phyloP scores from a whole-genome alignment of 2,888 invertebrate genomes.

The Mamestra brassicae region DNA sequence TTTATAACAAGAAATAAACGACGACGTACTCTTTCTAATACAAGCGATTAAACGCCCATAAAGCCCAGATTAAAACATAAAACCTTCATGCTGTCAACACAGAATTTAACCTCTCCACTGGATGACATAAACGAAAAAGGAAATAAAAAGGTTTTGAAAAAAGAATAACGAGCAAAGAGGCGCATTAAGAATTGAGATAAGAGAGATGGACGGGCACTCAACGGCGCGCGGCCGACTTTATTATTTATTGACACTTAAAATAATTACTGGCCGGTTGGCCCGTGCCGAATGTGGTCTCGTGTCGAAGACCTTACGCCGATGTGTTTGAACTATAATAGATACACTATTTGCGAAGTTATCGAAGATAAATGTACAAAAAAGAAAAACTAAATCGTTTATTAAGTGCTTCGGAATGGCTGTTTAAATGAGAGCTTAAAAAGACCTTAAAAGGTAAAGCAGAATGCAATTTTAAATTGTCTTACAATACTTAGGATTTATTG shows the following conservation, averaged over 20 bases:
- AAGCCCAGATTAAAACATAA: constrained; percentile 90
- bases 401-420: neutral
- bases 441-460: neutral
- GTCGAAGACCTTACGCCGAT: constrained; percentile 78
- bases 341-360: constrained; percentile 48
- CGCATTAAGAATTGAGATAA: constrained; percentile 91
- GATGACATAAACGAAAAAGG: constrained; percentile 85
- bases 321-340: constrained; percentile 65
- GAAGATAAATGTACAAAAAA: constrained; percentile 8
- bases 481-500: neutral
- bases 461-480: neutral
- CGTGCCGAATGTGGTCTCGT: constrained; percentile 84
- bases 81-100: constrained; percentile 89
- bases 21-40: constrained; percentile 75
- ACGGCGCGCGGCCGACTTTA: constrained; percentile 86
- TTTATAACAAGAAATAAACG: constrained; percentile 74
- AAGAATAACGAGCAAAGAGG: constrained; percentile 89
- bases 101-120: constrained; percentile 86
- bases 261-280: constrained; percentile 88
- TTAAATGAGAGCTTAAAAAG: neutral
- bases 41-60: constrained; percentile 84
- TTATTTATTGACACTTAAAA: constrained; percentile 91
- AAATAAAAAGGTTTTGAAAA: constrained; percentile 80
- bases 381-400: neutral
- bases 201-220: constrained; percentile 91